These are phyloP conservation scores for Pipistrellus pygmaeus DNA, from an alignment of 2,797 vertebrate genomes.

Conservation along the genomic window DNA sequence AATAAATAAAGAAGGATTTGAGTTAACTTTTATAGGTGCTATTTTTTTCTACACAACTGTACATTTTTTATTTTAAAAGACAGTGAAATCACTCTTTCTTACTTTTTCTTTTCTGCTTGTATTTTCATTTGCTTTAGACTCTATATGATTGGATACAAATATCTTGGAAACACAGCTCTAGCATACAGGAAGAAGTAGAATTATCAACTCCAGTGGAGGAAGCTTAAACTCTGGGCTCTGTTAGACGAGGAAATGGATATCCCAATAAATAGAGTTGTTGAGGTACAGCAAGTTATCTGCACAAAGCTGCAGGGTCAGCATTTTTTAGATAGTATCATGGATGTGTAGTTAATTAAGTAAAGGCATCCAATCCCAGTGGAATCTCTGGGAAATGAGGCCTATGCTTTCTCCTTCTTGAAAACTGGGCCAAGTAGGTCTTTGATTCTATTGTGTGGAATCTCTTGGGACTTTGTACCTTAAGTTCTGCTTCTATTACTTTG, in stretches of 20 bases:
- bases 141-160: conserved; percentile 46
- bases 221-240: conserved; percentile 61
- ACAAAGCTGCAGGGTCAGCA: conserved; percentile 72
- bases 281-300: conserved; percentile 56
- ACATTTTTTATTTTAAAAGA: conserved; percentile 33
- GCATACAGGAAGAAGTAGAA: conserved; percentile 20
- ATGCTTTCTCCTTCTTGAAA: conserved; percentile 65
- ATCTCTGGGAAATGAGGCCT: conserved; percentile 47
- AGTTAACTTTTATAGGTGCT: conserved; percentile 33
- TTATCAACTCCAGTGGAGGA: conserved; percentile 55
- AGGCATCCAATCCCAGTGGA: conserved; percentile 66
- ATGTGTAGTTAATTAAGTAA: conserved; percentile 83
- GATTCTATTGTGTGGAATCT: conserved; percentile 50
- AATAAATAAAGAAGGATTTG: not conserved
- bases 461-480: not conserved
- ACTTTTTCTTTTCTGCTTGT: conserved; percentile 14
- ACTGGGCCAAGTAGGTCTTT: conserved; percentile 70
- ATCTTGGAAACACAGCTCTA: conserved; percentile 6
- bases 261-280: conserved; percentile 72
- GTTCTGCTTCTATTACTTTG: conserved; percentile 49
- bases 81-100: not conserved
- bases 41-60: not conserved
- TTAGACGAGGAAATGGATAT: conserved; percentile 78
- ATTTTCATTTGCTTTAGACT: conserved; percentile 34
- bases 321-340: conserved; percentile 72